Evolutionary conservation across 2,113 vertebrate genomes (phyloP).

Genomic region (Nothobranchius furzeri): DNA sequence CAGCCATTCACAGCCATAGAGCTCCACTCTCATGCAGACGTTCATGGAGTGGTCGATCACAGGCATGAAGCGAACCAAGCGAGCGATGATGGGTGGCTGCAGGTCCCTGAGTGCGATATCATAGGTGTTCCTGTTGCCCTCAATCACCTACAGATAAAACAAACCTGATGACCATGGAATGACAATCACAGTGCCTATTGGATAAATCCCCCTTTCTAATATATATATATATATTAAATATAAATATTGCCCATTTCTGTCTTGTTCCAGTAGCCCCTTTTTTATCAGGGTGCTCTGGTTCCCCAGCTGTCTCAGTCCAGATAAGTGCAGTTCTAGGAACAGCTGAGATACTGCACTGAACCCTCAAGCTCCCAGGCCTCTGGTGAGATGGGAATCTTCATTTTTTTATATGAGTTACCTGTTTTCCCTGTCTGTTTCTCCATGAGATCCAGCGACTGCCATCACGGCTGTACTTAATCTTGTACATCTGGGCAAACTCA

Average conservation of each 20-base stretch:
- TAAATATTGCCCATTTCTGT: no score
- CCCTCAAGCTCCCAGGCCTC: no score
- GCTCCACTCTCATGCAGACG: constrained; percentile 95
- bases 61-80: constrained; percentile 94
- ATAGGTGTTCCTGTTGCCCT: constrained; percentile 93
- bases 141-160: constrained; percentile 83
- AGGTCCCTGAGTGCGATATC: constrained; percentile 94
- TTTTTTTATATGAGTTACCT: constrained; percentile 71
- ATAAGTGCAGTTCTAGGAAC: no score
- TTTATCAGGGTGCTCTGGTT: no score
- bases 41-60: constrained; percentile 96
- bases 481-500: constrained; percentile 95
- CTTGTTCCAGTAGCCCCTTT: no score
- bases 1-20: constrained; percentile 96
- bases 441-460: constrained; percentile 97
- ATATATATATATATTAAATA: no score
- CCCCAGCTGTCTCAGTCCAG: no score
- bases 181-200: no score
- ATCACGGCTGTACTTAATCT: constrained; percentile 95
- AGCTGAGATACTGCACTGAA: no score
- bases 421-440: constrained; percentile 89
- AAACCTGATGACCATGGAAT: background rate
- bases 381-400: no score
- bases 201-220: no score
- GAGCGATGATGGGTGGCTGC: constrained; percentile 92